Evolutionary conservation across 2,888 invertebrate genomes (phyloP).

Genomic region (Fragum whitleyi): DNA sequence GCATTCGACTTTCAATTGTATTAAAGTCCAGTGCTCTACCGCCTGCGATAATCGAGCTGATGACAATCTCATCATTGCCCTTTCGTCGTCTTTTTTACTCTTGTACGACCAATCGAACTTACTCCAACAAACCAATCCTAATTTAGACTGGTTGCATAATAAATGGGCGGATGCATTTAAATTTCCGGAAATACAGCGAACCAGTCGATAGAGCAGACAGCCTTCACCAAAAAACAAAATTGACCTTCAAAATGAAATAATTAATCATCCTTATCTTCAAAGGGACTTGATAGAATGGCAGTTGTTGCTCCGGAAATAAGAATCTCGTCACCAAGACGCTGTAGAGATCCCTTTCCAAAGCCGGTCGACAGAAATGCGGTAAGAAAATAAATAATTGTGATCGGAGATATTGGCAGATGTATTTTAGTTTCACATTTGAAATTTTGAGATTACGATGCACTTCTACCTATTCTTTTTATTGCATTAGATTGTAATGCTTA

Average conservation of each 20-base stretch:
- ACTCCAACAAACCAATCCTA: background rate
- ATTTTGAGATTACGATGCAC: background rate
- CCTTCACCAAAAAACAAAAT: slow-evolving; percentile 24
- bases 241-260: slow-evolving; percentile 35
- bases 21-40: no score
- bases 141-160: slow-evolving; percentile 1
- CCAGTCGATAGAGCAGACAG: slow-evolving; percentile 51
- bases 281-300: slow-evolving; percentile 32
- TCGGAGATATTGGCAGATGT: background rate
- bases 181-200: background rate
- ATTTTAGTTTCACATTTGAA: background rate
- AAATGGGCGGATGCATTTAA: background rate
- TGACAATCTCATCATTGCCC: no score
- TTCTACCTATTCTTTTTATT: no score
- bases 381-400: slow-evolving; percentile 30
- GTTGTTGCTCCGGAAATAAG: slow-evolving; percentile 47
- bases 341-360: slow-evolving; percentile 51
- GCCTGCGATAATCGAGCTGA: no score
- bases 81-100: no score
- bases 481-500: no score
- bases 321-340: slow-evolving; percentile 35
- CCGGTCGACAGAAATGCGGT: slow-evolving; percentile 66
- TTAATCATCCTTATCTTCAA: slow-evolving; percentile 2
- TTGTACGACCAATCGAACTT: background rate
- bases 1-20: no score